A percentile compares a stretch with the other conserved stretches of the same genome.
These are phyloP conservation scores for Mola mola DNA, from an alignment of 2,113 vertebrate species.

Conservation along the genomic window DNA sequence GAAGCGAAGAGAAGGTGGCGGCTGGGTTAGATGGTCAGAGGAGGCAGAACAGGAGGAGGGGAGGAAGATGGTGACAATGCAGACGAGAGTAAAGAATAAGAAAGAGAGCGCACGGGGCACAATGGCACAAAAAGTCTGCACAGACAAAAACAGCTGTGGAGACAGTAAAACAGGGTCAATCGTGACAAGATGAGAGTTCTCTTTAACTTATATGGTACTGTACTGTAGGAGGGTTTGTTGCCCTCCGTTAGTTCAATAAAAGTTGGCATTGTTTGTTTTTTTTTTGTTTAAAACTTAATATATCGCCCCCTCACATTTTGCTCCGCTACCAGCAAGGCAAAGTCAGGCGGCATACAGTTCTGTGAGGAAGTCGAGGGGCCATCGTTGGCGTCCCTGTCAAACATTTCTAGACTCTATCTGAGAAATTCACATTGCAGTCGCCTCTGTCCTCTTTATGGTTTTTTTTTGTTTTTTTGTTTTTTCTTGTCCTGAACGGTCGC, in stretches of 20 bases:
- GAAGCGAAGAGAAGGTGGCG: conserved; percentile 7
- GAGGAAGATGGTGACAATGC: conserved; percentile 37
- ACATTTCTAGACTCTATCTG: conserved; percentile 27
- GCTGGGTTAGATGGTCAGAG: conserved; percentile 3
- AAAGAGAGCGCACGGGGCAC: conserved; percentile 66
- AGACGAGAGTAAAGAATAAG: conserved; percentile 37
- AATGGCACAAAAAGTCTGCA: conserved; percentile 76
- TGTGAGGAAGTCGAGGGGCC: conserved; percentile 26
- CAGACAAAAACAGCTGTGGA: conserved; percentile 75
- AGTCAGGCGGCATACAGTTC: conserved; percentile 56
- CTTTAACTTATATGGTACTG: conserved; percentile 72
- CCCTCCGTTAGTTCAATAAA: conserved; percentile 64
- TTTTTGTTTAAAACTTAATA: conserved; percentile 50
- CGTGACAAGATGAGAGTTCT: conserved; percentile 66
- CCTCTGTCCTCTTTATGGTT: conserved; percentile 9
- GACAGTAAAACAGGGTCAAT: conserved; percentile 68
- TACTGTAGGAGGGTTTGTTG: conserved; percentile 51
- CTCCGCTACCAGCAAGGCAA: conserved; percentile 53
- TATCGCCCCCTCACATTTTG: conserved; percentile 44
- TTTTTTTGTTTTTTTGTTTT: background rate
- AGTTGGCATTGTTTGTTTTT: conserved; percentile 54
- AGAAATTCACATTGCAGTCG: conserved; percentile 41
- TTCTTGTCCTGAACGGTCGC: no score
- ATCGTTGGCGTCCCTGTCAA: conserved; percentile 10
- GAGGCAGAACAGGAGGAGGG: conserved; percentile 8